Percentiles rank a stretch among this genome's conserved stretches.
Evolutionary conservation across 2,888 invertebrate genomes (phyloP).

Genomic region (Chrysotoxum bicinctum): DNA sequence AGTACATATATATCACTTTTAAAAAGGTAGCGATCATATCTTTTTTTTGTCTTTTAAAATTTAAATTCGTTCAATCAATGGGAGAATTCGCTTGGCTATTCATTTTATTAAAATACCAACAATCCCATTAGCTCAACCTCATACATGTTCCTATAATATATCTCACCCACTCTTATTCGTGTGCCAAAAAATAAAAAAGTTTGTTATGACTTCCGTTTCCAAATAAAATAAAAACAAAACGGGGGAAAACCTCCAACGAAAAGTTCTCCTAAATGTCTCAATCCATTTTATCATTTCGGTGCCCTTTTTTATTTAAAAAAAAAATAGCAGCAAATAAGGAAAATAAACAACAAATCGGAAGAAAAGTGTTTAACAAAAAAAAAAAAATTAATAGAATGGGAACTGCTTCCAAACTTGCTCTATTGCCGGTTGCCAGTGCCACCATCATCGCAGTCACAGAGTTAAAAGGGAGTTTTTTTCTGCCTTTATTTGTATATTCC

Average conservation of each 20-base stretch:
- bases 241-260: neutral
- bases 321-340: neutral
- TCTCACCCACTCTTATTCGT: neutral
- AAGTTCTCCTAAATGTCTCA: conserved; percentile 27
- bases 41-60: too few species aligned
- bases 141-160: neutral
- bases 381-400: conserved; percentile 45
- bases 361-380: conserved; percentile 1
- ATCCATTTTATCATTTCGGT: conserved; percentile 47
- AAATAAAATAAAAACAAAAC: conserved; percentile 34
- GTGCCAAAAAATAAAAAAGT: neutral
- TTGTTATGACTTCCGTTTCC: conserved; percentile 56
- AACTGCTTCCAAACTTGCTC: conserved; percentile 11
- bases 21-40: too few species aligned
- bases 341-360: conserved; percentile 6
- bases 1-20: too few species aligned
- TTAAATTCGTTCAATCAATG: too few species aligned
- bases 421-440: neutral
- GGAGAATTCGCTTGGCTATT: too few species aligned
- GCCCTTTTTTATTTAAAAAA: neutral
- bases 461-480: conserved; percentile 36
- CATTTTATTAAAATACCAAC: too few species aligned
- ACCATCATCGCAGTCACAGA: neutral
- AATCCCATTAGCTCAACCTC: too few species aligned
- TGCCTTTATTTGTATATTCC: neutral